Percentiles rank a stretch among this genome's conserved stretches.
Conservation (phyloP, 2,797 vertebrate species). For the Sebastes itinus region DNA sequence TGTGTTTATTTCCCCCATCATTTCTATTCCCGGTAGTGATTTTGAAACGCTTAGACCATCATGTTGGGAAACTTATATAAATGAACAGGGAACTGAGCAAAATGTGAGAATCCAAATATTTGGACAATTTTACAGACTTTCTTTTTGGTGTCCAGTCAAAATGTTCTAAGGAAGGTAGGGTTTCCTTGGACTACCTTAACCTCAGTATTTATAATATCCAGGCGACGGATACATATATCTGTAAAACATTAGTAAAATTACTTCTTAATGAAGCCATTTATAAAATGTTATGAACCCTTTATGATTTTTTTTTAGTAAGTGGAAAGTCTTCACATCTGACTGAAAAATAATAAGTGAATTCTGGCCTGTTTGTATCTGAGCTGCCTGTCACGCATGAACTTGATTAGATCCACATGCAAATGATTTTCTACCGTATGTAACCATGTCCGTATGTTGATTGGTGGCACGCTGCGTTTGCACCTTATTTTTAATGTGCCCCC, state of each 20-base stretch:
- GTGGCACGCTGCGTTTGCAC: slow-evolving; percentile 15
- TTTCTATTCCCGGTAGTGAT: neutral
- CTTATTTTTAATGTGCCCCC: slow-evolving; percentile 16
- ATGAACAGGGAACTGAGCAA: neutral
- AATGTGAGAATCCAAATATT: neutral
- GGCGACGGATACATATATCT: no score
- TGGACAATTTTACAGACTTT: neutral
- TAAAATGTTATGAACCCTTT: neutral
- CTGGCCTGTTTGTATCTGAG: neutral
- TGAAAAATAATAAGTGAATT: neutral
- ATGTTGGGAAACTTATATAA: neutral
- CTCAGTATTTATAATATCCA: no score
- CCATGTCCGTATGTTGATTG: slow-evolving; percentile 19
- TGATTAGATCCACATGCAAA: slow-evolving; percentile 20
- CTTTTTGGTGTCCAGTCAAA: neutral
- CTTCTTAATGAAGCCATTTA: neutral
- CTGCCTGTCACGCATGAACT: neutral
- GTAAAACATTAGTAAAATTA: neutral
- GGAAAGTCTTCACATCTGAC: neutral
- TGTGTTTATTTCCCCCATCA: neutral
- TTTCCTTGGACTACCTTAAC: no score
- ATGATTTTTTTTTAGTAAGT: neutral
- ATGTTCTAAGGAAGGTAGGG: neutral
- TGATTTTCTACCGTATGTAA: slow-evolving; percentile 1
- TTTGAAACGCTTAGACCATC: neutral